phyloP scores from a whole-genome alignment of 2,113 vertebrate species.

The Sebastes fasciatus region DNA sequence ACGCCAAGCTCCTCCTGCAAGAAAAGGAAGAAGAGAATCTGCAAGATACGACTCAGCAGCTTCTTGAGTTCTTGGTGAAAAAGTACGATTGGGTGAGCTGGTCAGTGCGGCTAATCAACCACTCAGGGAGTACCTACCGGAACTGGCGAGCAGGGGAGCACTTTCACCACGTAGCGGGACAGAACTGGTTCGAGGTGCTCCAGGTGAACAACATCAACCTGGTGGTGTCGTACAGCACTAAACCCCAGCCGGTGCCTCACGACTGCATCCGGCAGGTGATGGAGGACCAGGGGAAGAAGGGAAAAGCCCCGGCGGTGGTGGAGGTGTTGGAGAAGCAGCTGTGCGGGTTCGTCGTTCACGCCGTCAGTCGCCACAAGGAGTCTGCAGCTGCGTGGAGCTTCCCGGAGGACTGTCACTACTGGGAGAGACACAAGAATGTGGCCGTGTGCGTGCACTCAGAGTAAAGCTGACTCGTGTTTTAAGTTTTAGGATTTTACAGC shows the following conservation, averaged over 20 bases:
- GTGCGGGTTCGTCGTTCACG: slow-evolving; percentile 80
- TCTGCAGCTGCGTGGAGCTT: slow-evolving; percentile 80
- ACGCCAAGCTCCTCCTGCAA: slow-evolving; percentile 74
- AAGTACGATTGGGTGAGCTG: slow-evolving; percentile 87
- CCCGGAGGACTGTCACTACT: slow-evolving; percentile 84
- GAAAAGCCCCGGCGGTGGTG: slow-evolving; percentile 71
- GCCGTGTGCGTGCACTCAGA: slow-evolving; percentile 83
- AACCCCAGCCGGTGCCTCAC: slow-evolving; percentile 71
- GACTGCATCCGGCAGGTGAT: slow-evolving; percentile 76
- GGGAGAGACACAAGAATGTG: slow-evolving; percentile 84
- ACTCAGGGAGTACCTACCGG: slow-evolving; percentile 74
- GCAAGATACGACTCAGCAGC: slow-evolving; percentile 61
- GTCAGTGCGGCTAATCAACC: slow-evolving; percentile 84
- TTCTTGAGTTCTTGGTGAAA: slow-evolving; percentile 78
- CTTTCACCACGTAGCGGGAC: slow-evolving; percentile 79
- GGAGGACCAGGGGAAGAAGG: slow-evolving; percentile 77
- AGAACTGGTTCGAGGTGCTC: slow-evolving; percentile 80
- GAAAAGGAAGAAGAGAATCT: slow-evolving; percentile 65
- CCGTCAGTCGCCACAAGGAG: slow-evolving; percentile 82
- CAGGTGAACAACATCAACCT: slow-evolving; percentile 78
- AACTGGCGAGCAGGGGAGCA: slow-evolving; percentile 82
- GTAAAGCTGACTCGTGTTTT: slow-evolving; percentile 3
- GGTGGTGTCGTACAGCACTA: slow-evolving; percentile 82
- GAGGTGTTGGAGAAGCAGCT: slow-evolving; percentile 78
- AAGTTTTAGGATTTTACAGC: neutral